Percentiles rank a stretch among this genome's conserved stretches.
phyloP scores from a whole-genome alignment of 2,797 vertebrate genomes.

The Petrocephalus sullivani region DNA sequence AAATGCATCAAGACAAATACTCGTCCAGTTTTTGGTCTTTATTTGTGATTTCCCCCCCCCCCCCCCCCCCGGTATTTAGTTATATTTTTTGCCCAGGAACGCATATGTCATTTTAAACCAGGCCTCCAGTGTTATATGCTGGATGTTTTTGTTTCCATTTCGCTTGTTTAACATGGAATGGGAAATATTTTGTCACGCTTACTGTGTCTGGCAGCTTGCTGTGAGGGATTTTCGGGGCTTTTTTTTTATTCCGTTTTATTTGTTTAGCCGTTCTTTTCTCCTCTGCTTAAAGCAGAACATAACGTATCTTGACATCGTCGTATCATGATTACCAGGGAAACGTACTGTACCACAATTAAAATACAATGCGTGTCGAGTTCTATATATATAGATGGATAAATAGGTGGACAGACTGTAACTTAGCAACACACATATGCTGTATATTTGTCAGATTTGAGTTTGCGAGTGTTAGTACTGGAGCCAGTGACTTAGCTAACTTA shows the following conservation, averaged over 20 bases:
- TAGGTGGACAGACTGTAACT: neutral
- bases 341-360: neutral
- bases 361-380: neutral
- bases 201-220: neutral
- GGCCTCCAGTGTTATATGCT: neutral
- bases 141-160: neutral
- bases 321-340: neutral
- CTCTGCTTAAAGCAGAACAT: neutral
- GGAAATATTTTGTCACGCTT: neutral
- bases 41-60: neutral
- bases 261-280: neutral
- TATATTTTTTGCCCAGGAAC: neutral
- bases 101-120: neutral
- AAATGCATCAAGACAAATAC: neutral
- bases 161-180: neutral
- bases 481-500: neutral
- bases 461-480: neutral
- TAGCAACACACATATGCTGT: constrained; percentile 11
- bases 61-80: too few species aligned
- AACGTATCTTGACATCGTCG: neutral
- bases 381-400: neutral
- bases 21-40: neutral
- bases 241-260: neutral
- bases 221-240: neutral
- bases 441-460: neutral